A percentile compares a stretch with the other conserved stretches of the same genome.
These are phyloP conservation scores for Phataginus tetradactyla DNA, from an alignment of 2,797 vertebrate genomes.

Conservation along the genomic window DNA sequence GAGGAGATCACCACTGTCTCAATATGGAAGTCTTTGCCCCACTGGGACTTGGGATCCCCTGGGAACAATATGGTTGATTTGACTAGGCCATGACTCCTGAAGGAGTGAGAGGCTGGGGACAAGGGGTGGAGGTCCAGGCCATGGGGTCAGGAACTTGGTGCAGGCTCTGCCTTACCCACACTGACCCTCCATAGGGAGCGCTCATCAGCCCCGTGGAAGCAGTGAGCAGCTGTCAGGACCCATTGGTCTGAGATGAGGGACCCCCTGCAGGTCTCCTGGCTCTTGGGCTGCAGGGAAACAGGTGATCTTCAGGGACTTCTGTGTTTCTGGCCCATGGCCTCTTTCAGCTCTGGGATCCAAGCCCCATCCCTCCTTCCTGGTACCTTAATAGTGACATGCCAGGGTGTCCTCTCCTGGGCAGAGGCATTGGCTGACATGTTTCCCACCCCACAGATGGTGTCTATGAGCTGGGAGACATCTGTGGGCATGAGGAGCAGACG, in stretches of 20 bases:
- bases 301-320: neutral
- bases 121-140: neutral
- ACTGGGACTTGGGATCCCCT: constrained; percentile 69
- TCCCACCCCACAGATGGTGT: constrained; percentile 83
- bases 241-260: constrained; percentile 90
- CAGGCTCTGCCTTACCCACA: constrained; percentile 71
- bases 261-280: constrained; percentile 86
- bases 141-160: neutral
- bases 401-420: constrained; percentile 77
- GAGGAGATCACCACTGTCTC: constrained; percentile 77
- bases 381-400: constrained; percentile 83
- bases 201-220: constrained; percentile 82
- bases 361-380: neutral
- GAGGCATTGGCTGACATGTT: constrained; percentile 78
- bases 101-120: neutral
- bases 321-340: neutral
- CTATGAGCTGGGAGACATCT: constrained; percentile 78
- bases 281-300: constrained; percentile 47
- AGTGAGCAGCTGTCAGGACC: constrained; percentile 94
- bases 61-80: neutral
- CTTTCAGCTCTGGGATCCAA: neutral
- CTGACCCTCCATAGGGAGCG: constrained; percentile 69
- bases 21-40: constrained; percentile 53
- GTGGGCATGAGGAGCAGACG: neutral
- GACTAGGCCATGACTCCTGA: neutral